phyloP scores from a whole-genome alignment of 2,888 invertebrate genomes.

The Onthophagus sagittarius region DNA sequence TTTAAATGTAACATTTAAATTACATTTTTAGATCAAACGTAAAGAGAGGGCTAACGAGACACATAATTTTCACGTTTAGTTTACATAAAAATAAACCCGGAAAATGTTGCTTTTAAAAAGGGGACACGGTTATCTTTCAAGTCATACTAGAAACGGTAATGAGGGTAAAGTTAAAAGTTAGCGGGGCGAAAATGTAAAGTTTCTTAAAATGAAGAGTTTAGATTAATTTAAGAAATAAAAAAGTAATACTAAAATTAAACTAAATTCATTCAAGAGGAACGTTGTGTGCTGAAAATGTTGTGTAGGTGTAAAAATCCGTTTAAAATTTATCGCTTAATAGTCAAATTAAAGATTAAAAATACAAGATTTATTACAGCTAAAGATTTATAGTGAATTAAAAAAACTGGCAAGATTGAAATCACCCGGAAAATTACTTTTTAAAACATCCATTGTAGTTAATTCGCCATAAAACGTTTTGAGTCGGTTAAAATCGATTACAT shows the following conservation, averaged over 20 bases:
- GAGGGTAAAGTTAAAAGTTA: no score
- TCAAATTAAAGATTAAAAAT: not conserved
- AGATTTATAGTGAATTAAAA: no score
- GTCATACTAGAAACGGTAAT: no score
- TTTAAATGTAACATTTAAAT: no score
- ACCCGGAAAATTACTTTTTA: not conserved
- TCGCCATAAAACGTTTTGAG: no score
- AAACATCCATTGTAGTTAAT: not conserved
- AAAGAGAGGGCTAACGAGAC: not conserved
- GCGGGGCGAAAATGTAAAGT: no score
- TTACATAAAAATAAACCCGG: not conserved
- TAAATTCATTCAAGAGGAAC: not conserved
- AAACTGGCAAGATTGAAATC: not conserved
- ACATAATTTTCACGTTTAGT: not conserved
- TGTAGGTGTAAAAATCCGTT: not conserved
- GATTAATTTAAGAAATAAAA: not conserved
- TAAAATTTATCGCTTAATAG: not conserved
- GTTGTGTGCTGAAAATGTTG: not conserved
- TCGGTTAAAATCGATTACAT: no score
- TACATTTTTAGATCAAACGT: not conserved
- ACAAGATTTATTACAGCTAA: no score
- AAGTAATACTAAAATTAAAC: not conserved
- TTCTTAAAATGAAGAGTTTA: no score
- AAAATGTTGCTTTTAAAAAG: no score
- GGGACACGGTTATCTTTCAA: no score